Percentiles rank a stretch among this genome's conserved stretches.
phyloP scores from a whole-genome alignment of 2,113 vertebrate species.

The Platichthys flesus region DNA sequence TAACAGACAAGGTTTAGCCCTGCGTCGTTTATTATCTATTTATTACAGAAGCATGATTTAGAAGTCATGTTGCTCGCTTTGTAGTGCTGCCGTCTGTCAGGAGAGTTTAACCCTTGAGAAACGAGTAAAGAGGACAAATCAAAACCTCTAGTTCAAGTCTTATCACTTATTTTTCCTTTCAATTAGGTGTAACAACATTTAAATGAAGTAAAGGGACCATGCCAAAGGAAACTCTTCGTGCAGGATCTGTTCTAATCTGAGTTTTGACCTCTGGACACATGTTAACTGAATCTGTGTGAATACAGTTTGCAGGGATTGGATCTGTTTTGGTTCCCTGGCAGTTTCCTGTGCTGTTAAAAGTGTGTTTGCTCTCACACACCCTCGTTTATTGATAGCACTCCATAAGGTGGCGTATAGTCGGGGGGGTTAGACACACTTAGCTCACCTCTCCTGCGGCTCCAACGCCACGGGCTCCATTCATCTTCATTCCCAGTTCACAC shows the following conservation, averaged over 20 bases:
- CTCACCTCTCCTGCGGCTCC: conserved; percentile 40
- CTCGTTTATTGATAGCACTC: too few species aligned
- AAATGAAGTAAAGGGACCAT: too few species aligned
- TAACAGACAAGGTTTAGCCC: conserved; percentile 45
- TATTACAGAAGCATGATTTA: conserved; percentile 51
- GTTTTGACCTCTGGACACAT: too few species aligned
- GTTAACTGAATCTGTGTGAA: too few species aligned
- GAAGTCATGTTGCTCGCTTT: conserved; percentile 12
- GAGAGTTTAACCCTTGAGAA: conserved; percentile 13
- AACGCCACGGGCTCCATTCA: conserved; percentile 53
- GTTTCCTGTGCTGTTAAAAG: neutral
- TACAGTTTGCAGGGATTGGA: too few species aligned
- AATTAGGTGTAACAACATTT: too few species aligned
- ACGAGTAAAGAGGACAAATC: neutral
- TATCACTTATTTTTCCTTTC: too few species aligned
- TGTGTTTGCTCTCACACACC: neutral
- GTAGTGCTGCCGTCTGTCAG: conserved; percentile 21
- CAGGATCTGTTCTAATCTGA: too few species aligned
- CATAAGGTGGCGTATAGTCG: too few species aligned
- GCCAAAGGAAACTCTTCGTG: too few species aligned
- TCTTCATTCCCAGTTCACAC: conserved; percentile 64
- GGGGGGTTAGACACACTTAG: conserved; percentile 36
- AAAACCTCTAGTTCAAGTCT: conserved; percentile 3
- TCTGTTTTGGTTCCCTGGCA: too few species aligned
- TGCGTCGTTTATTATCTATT: conserved; percentile 55